Percentiles rank a stretch among this genome's conserved stretches.
Conservation (phyloP, 2,113 vertebrate genomes). For the Hydrochoerus hydrochaeris region DNA sequence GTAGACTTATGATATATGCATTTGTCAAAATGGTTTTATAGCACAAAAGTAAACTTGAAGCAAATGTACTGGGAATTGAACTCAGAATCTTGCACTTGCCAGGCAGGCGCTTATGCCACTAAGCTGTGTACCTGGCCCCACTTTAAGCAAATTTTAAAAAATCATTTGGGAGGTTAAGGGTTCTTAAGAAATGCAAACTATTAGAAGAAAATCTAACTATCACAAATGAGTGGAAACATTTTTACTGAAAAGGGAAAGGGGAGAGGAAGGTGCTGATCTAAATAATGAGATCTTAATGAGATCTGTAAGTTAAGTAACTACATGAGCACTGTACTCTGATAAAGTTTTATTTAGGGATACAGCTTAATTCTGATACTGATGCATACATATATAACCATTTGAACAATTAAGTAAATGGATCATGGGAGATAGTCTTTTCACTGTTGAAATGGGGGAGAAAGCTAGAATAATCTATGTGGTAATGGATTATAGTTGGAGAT, state of each 20-base stretch:
- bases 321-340: background rate
- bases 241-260: background rate
- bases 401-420: constrained; percentile 47
- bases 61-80: too few species aligned
- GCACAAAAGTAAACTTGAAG: background rate
- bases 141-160: constrained; percentile 5
- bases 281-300: background rate
- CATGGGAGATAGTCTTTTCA: background rate
- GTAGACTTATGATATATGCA: background rate
- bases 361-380: constrained; percentile 35
- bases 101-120: too few species aligned
- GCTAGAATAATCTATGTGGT: background rate
- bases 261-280: background rate
- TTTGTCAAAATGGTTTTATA: constrained; percentile 16
- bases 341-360: background rate
- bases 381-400: background rate
- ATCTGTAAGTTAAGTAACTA: background rate
- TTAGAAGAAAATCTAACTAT: constrained; percentile 5
- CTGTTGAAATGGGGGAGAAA: background rate
- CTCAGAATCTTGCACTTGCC: too few species aligned
- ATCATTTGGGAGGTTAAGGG: background rate
- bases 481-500: background rate
- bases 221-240: background rate
- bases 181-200: background rate
- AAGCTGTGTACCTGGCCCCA: too few species aligned